phyloP scores from a whole-genome alignment of 2,113 vertebrate species.

The Phyllostomus discolor region DNA sequence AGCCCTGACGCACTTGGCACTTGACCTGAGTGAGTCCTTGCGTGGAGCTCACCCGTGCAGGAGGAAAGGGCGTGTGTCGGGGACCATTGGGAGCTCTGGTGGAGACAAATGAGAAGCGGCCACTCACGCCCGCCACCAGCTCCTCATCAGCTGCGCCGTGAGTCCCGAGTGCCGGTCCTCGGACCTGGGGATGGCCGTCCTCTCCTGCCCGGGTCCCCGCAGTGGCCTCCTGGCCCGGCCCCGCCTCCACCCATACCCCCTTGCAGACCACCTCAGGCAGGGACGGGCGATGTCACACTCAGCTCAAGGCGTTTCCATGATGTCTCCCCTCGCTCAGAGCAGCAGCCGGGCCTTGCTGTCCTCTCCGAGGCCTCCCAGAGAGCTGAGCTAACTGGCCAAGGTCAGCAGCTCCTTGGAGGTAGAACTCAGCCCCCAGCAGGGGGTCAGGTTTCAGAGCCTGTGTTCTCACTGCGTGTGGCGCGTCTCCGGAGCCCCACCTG shows the following conservation, averaged over 20 bases:
- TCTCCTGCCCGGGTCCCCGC: accelerated
- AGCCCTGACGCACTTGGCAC: accelerated
- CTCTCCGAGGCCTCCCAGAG: neutral
- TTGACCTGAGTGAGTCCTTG: accelerated
- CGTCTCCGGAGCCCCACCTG: neutral
- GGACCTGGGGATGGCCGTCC: accelerated
- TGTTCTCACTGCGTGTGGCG: accelerated
- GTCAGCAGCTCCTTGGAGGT: neutral
- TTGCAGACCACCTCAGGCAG: accelerated
- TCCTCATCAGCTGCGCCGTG: too few relatives aligned
- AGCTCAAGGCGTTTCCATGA: accelerated
- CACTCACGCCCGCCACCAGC: accelerated
- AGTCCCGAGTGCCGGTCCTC: accelerated
- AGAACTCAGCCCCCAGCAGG: accelerated
- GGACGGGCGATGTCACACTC: accelerated
- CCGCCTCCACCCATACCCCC: accelerated
- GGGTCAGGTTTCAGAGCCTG: accelerated
- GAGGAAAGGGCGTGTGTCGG: accelerated
- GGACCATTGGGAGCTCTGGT: accelerated
- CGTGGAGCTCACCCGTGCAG: accelerated
- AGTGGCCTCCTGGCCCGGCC: neutral
- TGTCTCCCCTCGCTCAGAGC: neutral
- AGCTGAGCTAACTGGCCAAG: too few relatives aligned
- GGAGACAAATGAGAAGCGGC: accelerated
- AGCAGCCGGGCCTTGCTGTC: accelerated